Percentiles rank a stretch among this genome's conserved stretches.
These are phyloP conservation scores for Rhinophrynus dorsalis DNA, from an alignment of 2,797 vertebrate genomes.

Conservation along the genomic window DNA sequence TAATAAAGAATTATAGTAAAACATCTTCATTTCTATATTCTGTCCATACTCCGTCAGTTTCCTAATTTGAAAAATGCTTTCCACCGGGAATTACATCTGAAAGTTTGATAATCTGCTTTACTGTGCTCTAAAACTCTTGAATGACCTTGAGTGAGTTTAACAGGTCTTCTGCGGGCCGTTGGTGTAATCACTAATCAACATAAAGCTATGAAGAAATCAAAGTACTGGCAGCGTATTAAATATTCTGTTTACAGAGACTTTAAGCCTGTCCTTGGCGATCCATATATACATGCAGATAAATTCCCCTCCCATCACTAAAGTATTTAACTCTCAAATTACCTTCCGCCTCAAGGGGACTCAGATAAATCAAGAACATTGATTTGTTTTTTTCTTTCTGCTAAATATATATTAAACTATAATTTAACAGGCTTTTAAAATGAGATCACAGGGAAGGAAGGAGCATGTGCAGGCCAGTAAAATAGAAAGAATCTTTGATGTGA, in stretches of 20 bases:
- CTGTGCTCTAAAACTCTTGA: no score
- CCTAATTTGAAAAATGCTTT: no score
- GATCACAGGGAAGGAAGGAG: neutral
- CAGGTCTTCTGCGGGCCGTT: neutral
- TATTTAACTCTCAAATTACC: conserved; percentile 32
- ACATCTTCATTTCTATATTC: no score
- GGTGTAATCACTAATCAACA: conserved; percentile 36
- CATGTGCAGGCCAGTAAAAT: neutral
- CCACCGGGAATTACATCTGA: no score
- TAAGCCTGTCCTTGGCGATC: conserved; percentile 27
- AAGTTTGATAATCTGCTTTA: no score
- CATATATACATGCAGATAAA: conserved; percentile 15
- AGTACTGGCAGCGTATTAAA: conserved; percentile 30
- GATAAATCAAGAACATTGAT: conserved; percentile 26
- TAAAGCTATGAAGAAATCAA: conserved; percentile 27
- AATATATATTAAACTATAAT: neutral
- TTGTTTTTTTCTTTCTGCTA: neutral
- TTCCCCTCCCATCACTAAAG: conserved; percentile 1
- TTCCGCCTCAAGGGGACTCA: neutral
- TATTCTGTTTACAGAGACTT: conserved; percentile 39
- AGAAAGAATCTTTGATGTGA: no score
- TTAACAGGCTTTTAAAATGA: neutral
- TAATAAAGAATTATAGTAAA: no score
- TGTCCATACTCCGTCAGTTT: no score
- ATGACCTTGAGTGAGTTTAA: conserved; percentile 22